Conservation (phyloP, 2,113 vertebrate genomes). For the Gasterosteus aculeatus region DNA sequence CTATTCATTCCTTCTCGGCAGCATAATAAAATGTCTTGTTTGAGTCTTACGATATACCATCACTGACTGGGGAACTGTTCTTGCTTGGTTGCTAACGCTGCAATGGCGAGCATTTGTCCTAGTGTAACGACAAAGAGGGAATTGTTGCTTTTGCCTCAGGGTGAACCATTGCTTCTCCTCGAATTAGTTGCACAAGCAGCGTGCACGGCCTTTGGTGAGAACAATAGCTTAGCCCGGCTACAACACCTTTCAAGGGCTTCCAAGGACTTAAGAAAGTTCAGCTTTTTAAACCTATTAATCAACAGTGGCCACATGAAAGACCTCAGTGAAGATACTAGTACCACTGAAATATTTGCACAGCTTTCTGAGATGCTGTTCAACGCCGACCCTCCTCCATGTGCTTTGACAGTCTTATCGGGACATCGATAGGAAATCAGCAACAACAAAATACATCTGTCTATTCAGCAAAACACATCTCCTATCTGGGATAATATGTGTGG, state of each 20-base stretch:
- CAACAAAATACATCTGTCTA: constrained; percentile 66
- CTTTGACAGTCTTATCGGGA: constrained; percentile 59
- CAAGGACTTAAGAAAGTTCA: constrained; percentile 46
- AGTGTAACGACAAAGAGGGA: constrained; percentile 62
- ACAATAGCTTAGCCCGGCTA: constrained; percentile 51
- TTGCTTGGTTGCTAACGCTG: constrained; percentile 46
- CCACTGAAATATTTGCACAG: constrained; percentile 49
- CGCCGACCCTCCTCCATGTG: constrained; percentile 35
- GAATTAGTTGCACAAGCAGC: constrained; percentile 52
- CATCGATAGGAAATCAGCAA: constrained; percentile 53
- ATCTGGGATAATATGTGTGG: constrained; percentile 66
- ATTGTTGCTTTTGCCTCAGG: constrained; percentile 69
- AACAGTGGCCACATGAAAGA: constrained; percentile 56
- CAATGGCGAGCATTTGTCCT: constrained; percentile 60
- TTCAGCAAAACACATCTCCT: constrained; percentile 71
- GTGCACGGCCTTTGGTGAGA: constrained; percentile 49
- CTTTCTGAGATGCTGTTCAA: constrained; percentile 46
- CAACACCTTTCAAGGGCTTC: constrained; percentile 66
- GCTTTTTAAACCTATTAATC: constrained; percentile 62
- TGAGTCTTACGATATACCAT: constrained; percentile 45
- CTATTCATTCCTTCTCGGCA: constrained; percentile 49
- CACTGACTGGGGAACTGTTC: constrained; percentile 42
- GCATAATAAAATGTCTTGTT: constrained; percentile 65
- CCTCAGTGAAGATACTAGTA: constrained; percentile 32
- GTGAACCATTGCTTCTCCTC: constrained; percentile 53